phyloP scores from a whole-genome alignment of 2,888 invertebrate species.

The Linyphia triangularis region DNA sequence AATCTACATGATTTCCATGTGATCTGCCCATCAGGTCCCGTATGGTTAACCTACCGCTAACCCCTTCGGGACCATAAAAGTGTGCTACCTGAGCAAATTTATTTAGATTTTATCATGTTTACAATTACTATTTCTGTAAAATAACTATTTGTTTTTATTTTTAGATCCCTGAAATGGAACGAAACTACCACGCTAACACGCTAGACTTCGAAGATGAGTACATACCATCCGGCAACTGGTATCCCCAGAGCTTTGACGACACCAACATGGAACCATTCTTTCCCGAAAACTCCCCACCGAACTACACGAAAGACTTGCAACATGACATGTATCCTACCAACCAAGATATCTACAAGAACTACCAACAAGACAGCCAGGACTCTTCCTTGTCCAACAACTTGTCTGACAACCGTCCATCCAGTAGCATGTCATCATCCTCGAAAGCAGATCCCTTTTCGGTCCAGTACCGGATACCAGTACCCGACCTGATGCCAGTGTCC shows the following conservation, averaged over 20 bases:
- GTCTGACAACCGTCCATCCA: neutral
- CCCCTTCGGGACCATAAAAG: too few species aligned
- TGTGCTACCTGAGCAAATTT: neutral
- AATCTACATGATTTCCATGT: too few species aligned
- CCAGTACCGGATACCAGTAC: conserved; percentile 59
- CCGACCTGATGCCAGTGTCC: conserved; percentile 5
- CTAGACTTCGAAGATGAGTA: conserved; percentile 24
- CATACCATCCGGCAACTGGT: conserved; percentile 49
- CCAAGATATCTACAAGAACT: neutral
- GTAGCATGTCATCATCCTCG: neutral
- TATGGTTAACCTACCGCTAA: too few species aligned
- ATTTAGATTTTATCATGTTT: neutral
- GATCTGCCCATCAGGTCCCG: too few species aligned
- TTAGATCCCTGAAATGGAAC: conserved; percentile 3
- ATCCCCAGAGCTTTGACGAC: conserved; percentile 4
- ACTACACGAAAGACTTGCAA: neutral
- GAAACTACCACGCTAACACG: neutral
- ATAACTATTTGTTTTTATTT: neutral
- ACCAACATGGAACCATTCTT: neutral
- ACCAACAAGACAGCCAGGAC: neutral
- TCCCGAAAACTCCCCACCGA: neutral
- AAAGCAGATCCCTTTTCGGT: conserved; percentile 52
- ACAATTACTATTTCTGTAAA: neutral
- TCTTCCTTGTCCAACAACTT: neutral
- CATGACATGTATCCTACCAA: neutral